Percentiles rank a stretch among this genome's conserved stretches.
These are phyloP conservation scores for Agonopterix heracliana DNA, from an alignment of 2,888 invertebrate species.

Conservation along the genomic window DNA sequence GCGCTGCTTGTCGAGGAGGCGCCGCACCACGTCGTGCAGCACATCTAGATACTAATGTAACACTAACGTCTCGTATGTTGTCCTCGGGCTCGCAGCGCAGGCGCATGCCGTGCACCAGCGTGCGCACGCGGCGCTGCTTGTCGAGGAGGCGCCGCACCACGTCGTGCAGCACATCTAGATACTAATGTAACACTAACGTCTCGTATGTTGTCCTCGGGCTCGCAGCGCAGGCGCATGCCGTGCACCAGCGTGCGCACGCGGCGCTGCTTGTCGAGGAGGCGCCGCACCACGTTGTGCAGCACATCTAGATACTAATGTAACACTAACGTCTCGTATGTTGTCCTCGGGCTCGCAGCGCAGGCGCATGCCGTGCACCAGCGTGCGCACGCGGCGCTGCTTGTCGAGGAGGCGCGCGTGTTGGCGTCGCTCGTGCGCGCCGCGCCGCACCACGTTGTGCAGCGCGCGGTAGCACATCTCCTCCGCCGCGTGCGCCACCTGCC, in stretches of 20 bases:
- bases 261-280: conserved; percentile 91
- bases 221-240: conserved; percentile 86
- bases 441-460: conserved; percentile 40
- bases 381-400: conserved; percentile 90
- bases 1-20: too few species aligned
- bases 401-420: conserved; percentile 86
- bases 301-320: too few species aligned
- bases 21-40: too few species aligned
- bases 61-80: too few species aligned
- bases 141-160: too few species aligned
- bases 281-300: conserved; percentile 40
- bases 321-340: too few species aligned
- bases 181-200: too few species aligned
- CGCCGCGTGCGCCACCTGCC: conserved; percentile 41
- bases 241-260: conserved; percentile 88
- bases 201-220: conserved; percentile 87
- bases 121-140: too few species aligned
- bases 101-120: too few species aligned
- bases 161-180: too few species aligned
- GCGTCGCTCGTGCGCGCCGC: conserved; percentile 24
- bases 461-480: conserved; percentile 50
- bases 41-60: too few species aligned
- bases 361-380: conserved; percentile 86
- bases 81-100: too few species aligned
- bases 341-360: conserved; percentile 85